Conservation (phyloP, 2,797 vertebrate species). For the Synaphobranchus kaupii region DNA sequence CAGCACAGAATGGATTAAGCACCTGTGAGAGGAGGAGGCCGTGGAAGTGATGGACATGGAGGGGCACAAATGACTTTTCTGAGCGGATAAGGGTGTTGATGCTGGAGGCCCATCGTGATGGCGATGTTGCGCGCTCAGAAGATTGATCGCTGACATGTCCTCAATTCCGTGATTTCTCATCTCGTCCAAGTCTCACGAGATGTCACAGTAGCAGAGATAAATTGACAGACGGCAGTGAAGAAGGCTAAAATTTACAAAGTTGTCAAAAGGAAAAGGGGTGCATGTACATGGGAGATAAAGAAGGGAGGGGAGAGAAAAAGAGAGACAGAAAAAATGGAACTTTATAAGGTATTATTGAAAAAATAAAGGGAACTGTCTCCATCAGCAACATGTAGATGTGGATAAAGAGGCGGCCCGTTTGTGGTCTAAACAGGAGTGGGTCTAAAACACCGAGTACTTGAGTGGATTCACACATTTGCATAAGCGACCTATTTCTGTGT, state of each 20-base stretch:
- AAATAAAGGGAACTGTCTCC: background rate
- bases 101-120: slow-evolving; percentile 4
- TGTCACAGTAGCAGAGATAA: background rate
- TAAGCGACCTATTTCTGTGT: background rate
- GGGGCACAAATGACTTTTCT: background rate
- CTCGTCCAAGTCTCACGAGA: slow-evolving; percentile 15
- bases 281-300: background rate
- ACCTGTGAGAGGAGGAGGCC: background rate
- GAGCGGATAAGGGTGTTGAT: slow-evolving; percentile 15
- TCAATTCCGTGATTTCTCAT: slow-evolving; percentile 23
- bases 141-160: slow-evolving; percentile 28
- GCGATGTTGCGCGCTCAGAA: background rate
- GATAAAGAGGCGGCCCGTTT: background rate
- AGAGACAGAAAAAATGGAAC: background rate
- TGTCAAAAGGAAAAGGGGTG: background rate
- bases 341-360: background rate
- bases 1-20: background rate
- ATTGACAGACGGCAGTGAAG: slow-evolving; percentile 6
- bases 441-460: background rate
- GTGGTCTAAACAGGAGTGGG: background rate
- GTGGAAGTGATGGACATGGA: background rate
- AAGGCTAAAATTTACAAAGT: slow-evolving; percentile 1
- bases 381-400: background rate
- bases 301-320: background rate
- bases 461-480: background rate